phyloP scores from a whole-genome alignment of 2,888 invertebrate species.

The Leptura quadrifasciata region DNA sequence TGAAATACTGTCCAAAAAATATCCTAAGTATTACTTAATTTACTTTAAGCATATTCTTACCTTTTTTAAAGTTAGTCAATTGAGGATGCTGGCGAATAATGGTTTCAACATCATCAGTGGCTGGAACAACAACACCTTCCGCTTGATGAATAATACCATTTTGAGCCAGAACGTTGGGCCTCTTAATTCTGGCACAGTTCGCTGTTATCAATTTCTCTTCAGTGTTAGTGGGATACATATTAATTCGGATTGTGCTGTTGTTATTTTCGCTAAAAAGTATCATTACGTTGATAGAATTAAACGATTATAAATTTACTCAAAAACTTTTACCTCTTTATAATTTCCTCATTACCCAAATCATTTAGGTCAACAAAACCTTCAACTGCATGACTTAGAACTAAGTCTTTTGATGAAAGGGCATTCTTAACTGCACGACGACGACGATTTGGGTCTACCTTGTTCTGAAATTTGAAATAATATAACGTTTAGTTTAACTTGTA shows the following conservation, averaged over 20 bases:
- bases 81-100: constrained; percentile 77
- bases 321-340: constrained; percentile 70
- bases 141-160: constrained; percentile 82
- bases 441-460: constrained; percentile 69
- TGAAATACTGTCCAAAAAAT: not conserved
- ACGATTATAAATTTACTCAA: constrained; percentile 1
- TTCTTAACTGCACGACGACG: constrained; percentile 63
- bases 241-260: constrained; percentile 77
- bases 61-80: constrained; percentile 77
- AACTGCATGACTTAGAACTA: constrained; percentile 78
- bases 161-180: constrained; percentile 78
- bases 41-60: constrained; percentile 62
- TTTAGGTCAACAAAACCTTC: constrained; percentile 77
- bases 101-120: constrained; percentile 76
- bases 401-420: constrained; percentile 73
- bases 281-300: not conserved
- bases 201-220: constrained; percentile 77
- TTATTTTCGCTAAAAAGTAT: constrained; percentile 69
- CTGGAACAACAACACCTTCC: constrained; percentile 78
- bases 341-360: constrained; percentile 77
- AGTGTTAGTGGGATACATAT: constrained; percentile 76
- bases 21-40: not conserved
- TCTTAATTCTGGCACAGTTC: constrained; percentile 81
- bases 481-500: not conserved
- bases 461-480: constrained; percentile 68